phyloP scores from a whole-genome alignment of 2,888 invertebrate species.

The Galerucella pusilla region DNA sequence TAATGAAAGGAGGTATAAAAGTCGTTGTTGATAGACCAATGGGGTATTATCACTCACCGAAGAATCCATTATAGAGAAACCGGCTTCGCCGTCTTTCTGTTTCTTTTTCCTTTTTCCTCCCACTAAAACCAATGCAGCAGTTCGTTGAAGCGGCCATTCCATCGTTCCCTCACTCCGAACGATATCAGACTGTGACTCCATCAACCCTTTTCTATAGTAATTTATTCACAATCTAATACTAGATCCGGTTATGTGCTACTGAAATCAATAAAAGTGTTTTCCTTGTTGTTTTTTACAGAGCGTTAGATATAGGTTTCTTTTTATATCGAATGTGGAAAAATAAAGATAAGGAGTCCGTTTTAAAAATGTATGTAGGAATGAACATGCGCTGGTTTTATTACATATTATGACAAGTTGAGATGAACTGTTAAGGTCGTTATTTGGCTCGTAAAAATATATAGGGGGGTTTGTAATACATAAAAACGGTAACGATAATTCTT shows the following conservation, averaged over 20 bases:
- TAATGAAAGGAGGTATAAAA: slow-evolving; percentile 43
- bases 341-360: slow-evolving; percentile 56
- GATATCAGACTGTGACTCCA: slow-evolving; percentile 55
- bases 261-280: slow-evolving; percentile 76
- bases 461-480: neutral
- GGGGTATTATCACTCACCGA: slow-evolving; percentile 46
- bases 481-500: neutral
- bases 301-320: slow-evolving; percentile 47
- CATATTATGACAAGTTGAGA: slow-evolving; percentile 51
- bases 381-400: slow-evolving; percentile 60
- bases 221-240: slow-evolving; percentile 59
- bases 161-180: slow-evolving; percentile 54
- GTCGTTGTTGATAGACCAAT: slow-evolving; percentile 43
- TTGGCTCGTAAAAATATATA: slow-evolving; percentile 1
- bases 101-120: slow-evolving; percentile 50
- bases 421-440: slow-evolving; percentile 44
- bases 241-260: slow-evolving; percentile 75
- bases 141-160: slow-evolving; percentile 59
- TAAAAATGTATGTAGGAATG: slow-evolving; percentile 38
- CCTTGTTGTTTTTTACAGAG: slow-evolving; percentile 53
- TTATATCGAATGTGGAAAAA: slow-evolving; percentile 51
- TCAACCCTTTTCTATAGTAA: slow-evolving; percentile 7
- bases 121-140: slow-evolving; percentile 43
- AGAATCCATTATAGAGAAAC: slow-evolving; percentile 49
- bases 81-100: slow-evolving; percentile 51